phyloP scores from a whole-genome alignment of 2,888 invertebrate genomes.

The Rotaria macrura region DNA sequence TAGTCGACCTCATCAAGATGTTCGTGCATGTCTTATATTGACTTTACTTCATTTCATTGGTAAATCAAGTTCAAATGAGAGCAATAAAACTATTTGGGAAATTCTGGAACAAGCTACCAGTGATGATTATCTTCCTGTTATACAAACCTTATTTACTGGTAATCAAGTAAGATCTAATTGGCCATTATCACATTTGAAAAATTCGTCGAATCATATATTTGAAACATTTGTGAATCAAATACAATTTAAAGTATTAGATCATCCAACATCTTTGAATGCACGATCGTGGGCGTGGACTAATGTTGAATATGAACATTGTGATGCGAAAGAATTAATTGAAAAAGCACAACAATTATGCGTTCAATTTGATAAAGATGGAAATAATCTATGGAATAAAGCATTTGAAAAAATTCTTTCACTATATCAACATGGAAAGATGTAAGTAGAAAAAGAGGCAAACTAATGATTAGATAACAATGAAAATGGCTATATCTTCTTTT shows the following conservation, averaged over 20 bases:
- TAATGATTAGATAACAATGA: neutral
- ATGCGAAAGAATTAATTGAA: neutral
- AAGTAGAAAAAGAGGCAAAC: neutral
- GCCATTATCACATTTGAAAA: neutral
- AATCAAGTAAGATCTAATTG: neutral
- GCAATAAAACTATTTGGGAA: neutral
- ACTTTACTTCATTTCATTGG: neutral
- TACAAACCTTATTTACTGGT: neutral
- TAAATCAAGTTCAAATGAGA: neutral
- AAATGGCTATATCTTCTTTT: neutral
- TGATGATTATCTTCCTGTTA: neutral
- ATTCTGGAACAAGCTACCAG: neutral
- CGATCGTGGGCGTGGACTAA: neutral
- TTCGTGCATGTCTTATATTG: neutral
- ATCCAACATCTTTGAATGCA: neutral
- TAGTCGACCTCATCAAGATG: neutral
- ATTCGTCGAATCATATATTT: neutral
- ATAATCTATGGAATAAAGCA: neutral
- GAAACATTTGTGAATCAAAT: neutral
- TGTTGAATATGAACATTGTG: neutral
- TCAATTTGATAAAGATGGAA: neutral
- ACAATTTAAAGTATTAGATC: neutral
- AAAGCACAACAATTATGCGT: neutral
- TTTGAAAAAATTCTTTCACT: neutral
- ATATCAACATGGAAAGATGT: neutral